Base-by-base conservation (phyloP, 2,797 vertebrate species). In the Percopsis omiscomaycus region DNA sequence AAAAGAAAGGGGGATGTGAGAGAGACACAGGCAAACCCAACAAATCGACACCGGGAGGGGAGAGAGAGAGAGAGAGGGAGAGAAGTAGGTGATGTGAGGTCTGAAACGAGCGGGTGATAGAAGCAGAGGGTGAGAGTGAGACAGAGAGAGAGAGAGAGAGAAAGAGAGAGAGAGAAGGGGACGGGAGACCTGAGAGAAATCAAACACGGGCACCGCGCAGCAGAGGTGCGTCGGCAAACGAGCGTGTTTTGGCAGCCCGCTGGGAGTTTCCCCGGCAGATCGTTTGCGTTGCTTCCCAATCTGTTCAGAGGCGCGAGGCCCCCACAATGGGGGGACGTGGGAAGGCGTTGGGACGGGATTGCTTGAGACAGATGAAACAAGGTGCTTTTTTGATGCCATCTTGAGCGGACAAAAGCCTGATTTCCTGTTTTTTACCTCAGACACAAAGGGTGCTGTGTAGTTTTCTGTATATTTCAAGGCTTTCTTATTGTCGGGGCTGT, bases 361-460 rank as follows among this genome's bases (percentile, higher is more conserved):
- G 90, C 89, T 93, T 92, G 91, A 92, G 92, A 93, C 92, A 91
- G 86, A 93, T 91, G 89, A 93, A 93, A 90, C 89, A 87, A 87
- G 84, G 83, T 88, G 84, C 82, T 86, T 83, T 68, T 91, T 84
- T 92, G 90, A 91, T 88, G 87, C 86, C 86, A 88, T 91, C 87
- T 89, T 82, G 79, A 74, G 85, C 86, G 87, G 88, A 92, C 88
- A 93, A 92, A 92, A 90, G 82, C 85, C 89, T 90, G 82, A 91
- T 92, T 92, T 92, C 89, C 82, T 88, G 14, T 16, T 27, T 16
- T 27, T 12, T 51, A 16, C 85, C 82, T 85, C 85, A 71, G 88
- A 87, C 89, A 86, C 86, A 90, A 91, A 89, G 86, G 79, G 73
- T 78, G 78, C 76, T 88, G 82, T 88, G 88, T 89, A 89, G 89